Conservation (phyloP, 2,797 vertebrate genomes). For the Paratrypauchen microcephalus region DNA sequence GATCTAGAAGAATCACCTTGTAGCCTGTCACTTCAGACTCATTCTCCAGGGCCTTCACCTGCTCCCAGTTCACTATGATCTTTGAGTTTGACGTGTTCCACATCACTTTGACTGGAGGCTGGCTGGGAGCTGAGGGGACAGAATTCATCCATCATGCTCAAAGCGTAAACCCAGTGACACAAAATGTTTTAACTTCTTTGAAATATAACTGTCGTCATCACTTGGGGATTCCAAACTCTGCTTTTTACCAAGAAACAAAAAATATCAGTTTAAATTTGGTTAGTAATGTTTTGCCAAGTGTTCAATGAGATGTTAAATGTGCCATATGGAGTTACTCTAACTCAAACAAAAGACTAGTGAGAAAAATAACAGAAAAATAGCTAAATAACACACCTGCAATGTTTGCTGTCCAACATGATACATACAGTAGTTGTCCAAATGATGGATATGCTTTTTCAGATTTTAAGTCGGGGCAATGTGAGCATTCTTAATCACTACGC, state of each 20-base stretch:
- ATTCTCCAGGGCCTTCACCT: conserved; percentile 94
- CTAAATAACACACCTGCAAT: background rate
- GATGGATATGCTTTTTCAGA: too few species aligned
- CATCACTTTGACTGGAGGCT: conserved; percentile 91
- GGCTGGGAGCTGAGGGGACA: conserved; percentile 85
- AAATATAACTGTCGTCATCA: background rate
- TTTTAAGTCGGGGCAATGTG: too few species aligned
- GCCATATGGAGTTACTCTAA: too few species aligned
- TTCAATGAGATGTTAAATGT: too few species aligned
- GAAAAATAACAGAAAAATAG: too few species aligned
- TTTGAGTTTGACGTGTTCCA: conserved; percentile 97
- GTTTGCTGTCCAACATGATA: too few species aligned
- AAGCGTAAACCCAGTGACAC: background rate
- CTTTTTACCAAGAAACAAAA: background rate
- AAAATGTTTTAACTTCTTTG: background rate
- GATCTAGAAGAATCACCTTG: conserved; percentile 80
- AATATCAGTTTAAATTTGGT: background rate
- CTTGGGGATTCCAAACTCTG: background rate
- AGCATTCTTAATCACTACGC: too few species aligned
- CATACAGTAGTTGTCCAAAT: too few species aligned
- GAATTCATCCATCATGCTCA: conserved; percentile 33
- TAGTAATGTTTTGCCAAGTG: background rate
- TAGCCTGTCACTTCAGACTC: conserved; percentile 98
- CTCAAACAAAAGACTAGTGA: background rate
- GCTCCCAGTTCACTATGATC: conserved; percentile 97